Conservation (phyloP, 92 coral and sea anemone genomes). For the Porites lobata region DNA sequence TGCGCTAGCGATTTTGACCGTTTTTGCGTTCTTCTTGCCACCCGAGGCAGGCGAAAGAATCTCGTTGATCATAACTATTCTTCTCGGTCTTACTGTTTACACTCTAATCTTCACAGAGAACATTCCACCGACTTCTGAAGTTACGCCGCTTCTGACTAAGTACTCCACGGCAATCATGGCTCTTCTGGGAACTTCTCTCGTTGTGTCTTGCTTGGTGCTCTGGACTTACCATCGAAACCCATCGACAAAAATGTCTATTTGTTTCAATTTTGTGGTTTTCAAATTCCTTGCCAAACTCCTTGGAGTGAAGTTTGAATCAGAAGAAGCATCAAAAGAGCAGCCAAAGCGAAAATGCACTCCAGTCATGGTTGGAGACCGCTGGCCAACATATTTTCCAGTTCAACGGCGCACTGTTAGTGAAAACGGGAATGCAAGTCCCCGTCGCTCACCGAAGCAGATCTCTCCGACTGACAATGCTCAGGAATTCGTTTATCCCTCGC, state of each 20-base stretch:
- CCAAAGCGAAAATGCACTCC: constrained; percentile 29
- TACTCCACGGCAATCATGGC: constrained; percentile 87
- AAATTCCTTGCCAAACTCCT: constrained; percentile 78
- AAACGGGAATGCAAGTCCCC: constrained; percentile 48
- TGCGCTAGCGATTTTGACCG: constrained; percentile 85
- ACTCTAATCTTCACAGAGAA: constrained; percentile 91
- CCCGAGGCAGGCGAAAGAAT: constrained; percentile 96
- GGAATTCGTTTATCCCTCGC: constrained; percentile 35
- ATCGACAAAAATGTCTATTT: constrained; percentile 75
- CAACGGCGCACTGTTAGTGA: constrained; percentile 60
- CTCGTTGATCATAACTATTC: constrained; percentile 89
- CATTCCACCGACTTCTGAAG: constrained; percentile 94
- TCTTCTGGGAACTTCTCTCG: constrained; percentile 77
- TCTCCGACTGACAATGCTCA: constrained; percentile 2
- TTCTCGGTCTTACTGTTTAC: constrained; percentile 93
- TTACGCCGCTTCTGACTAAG: constrained; percentile 86
- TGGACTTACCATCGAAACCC: constrained; percentile 84
- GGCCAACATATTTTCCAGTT: constrained; percentile 62
- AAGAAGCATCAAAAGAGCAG: constrained; percentile 25
- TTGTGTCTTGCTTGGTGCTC: constrained; percentile 79
- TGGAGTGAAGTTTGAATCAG: constrained; percentile 54
- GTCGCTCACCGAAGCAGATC: constrained; percentile 32
- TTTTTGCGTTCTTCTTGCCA: constrained; percentile 90
- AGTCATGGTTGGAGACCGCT: constrained; percentile 52
- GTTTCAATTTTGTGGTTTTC: constrained; percentile 82